Evolutionary conservation across 2,113 vertebrate species (phyloP), one percentile per base, ranked within the genome.

Genomic region (Psittacus erithacus): DNA sequence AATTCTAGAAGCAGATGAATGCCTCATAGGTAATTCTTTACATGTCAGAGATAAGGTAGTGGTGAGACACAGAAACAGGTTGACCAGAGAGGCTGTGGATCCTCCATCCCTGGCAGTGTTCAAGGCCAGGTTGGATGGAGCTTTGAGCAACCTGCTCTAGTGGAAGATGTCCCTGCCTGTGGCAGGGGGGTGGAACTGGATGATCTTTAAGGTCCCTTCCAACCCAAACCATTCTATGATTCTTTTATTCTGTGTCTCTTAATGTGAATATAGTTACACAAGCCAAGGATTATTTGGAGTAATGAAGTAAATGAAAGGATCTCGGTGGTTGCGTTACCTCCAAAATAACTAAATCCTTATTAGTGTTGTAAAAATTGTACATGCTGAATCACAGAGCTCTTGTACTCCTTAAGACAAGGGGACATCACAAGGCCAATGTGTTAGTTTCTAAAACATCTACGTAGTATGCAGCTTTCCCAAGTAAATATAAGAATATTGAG

Each of bases 21-120:
- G 18, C 35, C 80, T 85, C 2, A 2, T 27, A 29, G 28, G 15
- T 70, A 92, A 38, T 43, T 60, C 13, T 78, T 83, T 44, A 12
- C 5, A 8, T 59, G 33, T 75, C 43, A 59, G 46, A 78, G 23
- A 8, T 39, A 41, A 84, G 49, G 24, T 7, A 10, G 28, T 78
- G 64, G 4, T 50, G 18, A 78, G 31, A 27, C 41, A 29, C 3
- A n/a, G 31, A 19, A 28, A 59, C 0, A 1, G 17, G 28, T 7
- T 75, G 5, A 29, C 20, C 13, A 17, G 27, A 44, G 46, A 82
- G 16, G 5, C 3, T 89, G 14, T 44, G 46, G 31, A 11, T 78
- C 14, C 27, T 29, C 10, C 19, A 2, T 70, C 8, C 5, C 5
- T 84, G 59, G 33, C 55, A 23, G 13, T 7, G 4, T 81, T 83